These are phyloP conservation scores for Parelbella ahira DNA, from an alignment of 2,888 invertebrate genomes.

Conservation along the genomic window DNA sequence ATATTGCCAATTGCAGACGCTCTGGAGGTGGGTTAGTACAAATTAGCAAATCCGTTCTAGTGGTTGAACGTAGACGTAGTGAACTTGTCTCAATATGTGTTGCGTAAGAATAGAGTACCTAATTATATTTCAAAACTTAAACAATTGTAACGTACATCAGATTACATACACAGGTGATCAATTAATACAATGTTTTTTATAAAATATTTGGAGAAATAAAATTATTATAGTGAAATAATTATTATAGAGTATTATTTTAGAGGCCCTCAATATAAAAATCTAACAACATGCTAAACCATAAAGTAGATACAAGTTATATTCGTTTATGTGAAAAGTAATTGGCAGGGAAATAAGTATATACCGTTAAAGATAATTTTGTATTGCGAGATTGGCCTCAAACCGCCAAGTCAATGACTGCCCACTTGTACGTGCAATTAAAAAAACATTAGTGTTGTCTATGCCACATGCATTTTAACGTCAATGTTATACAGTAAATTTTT, in stretches of 20 bases:
- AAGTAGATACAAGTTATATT: too few relatives aligned
- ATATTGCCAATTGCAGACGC: constrained; percentile 46
- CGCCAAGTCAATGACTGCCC: constrained; percentile 29
- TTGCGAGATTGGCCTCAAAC: constrained; percentile 16
- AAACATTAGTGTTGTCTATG: constrained; percentile 28
- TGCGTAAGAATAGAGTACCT: neutral
- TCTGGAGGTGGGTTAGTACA: constrained; percentile 44
- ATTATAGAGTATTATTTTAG: too few relatives aligned
- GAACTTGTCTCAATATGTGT: constrained; percentile 45
- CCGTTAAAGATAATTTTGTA: constrained; percentile 15
- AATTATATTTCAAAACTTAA: too few relatives aligned
- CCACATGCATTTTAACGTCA: constrained; percentile 9
- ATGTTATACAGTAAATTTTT: constrained; percentile 1
- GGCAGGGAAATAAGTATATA: constrained; percentile 15
- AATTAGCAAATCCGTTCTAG: constrained; percentile 56
- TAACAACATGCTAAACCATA: too few relatives aligned
- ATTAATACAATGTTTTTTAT: too few relatives aligned
- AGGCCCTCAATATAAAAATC: too few relatives aligned
- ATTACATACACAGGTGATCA: too few relatives aligned
- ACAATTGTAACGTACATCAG: too few relatives aligned
- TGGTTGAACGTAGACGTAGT: constrained; percentile 38
- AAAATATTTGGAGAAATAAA: too few relatives aligned
- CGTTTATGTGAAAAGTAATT: constrained; percentile 1
- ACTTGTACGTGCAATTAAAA: constrained; percentile 30
- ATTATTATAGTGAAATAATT: too few relatives aligned